Conservation (phyloP, 2,888 invertebrate species). For the Amphiduros pacificus region DNA sequence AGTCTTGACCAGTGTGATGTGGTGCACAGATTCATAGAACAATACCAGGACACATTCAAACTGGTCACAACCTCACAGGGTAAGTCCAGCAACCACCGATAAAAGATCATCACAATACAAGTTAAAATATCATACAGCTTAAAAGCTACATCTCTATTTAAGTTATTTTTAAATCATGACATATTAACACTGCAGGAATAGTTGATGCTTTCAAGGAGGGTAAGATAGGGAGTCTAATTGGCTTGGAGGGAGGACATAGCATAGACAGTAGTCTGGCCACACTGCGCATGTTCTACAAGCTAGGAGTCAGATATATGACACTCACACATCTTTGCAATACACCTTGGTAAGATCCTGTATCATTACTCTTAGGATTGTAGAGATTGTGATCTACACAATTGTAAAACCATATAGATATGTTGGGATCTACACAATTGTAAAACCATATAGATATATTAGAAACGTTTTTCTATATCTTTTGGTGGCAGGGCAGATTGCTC, state of each 20-base stretch:
- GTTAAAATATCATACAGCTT: too few species aligned
- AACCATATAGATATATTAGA: too few species aligned
- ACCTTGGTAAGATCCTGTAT: constrained; percentile 70
- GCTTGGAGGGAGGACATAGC: constrained; percentile 85
- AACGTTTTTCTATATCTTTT: too few species aligned
- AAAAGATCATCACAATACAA: too few species aligned
- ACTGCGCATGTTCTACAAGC: constrained; percentile 78
- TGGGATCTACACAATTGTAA: too few species aligned
- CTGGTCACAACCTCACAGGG: constrained; percentile 73
- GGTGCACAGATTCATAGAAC: constrained; percentile 77
- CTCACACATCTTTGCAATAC: constrained; percentile 87
- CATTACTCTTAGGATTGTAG: too few species aligned
- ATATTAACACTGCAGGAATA: constrained; percentile 71
- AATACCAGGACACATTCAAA: constrained; percentile 71
- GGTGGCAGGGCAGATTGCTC: constrained; percentile 23
- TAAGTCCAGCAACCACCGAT: too few species aligned
- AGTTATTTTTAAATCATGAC: too few species aligned
- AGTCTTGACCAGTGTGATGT: constrained; percentile 85
- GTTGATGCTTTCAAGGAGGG: constrained; percentile 71
- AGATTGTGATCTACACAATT: too few species aligned
- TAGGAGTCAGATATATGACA: constrained; percentile 82
- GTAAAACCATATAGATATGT: too few species aligned
- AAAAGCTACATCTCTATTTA: too few species aligned
- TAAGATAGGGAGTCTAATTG: constrained; percentile 84
- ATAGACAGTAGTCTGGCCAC: constrained; percentile 79